Base-by-base conservation (phyloP, 2,888 invertebrate species). In the Orthosia gracilis region DNA sequence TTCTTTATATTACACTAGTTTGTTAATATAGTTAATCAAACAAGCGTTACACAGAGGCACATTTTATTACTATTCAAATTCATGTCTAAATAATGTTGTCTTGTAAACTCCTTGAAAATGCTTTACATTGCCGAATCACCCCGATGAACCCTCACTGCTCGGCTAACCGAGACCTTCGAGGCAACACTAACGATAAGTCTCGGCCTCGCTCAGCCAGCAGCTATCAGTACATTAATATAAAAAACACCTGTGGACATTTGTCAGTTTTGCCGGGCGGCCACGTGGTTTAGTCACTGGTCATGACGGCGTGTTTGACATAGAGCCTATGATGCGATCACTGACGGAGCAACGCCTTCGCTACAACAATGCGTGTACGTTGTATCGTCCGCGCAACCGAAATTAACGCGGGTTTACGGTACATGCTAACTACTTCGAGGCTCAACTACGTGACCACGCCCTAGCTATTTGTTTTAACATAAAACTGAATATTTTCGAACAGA, bases 101-200 rank as follows among this genome's bases (percentile, higher is more conserved):
- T 81, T 78, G 78, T 82, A 83, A 73, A 76, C 57, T 73, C 76
- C 68, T 66, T 73, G 77, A 81, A 87, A 89, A 91, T 89, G 90
- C 88, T 90, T 88, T 90, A 91, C 85, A 88, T 90, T 93, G 94
- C 92, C 94, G 94, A 94, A 94, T 93, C 92, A 94, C 94, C 94
- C 92, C 92, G 90, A 80, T 85, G 78, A 77, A 82, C 75, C 76
- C 76, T 66, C 73, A 68, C 73, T 76, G 59, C 63, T 73, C 21
- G 71, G 72, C 73, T 65, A 76, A 84, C 59, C 65, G 79, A 80
- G 72, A 57, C 66, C 82, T 79, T 74, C 55, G n/a, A 62, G 65
- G 67, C 82, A 69, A 73, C 65, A 64, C 72, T 52, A 65, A 73
- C 62, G 17, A 54, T 11, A 54, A 54, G 52, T 76, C 71, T 55